These are phyloP conservation scores for Synergus gifuensis DNA, from an alignment of 2,888 invertebrate genomes.

Conservation along the genomic window DNA sequence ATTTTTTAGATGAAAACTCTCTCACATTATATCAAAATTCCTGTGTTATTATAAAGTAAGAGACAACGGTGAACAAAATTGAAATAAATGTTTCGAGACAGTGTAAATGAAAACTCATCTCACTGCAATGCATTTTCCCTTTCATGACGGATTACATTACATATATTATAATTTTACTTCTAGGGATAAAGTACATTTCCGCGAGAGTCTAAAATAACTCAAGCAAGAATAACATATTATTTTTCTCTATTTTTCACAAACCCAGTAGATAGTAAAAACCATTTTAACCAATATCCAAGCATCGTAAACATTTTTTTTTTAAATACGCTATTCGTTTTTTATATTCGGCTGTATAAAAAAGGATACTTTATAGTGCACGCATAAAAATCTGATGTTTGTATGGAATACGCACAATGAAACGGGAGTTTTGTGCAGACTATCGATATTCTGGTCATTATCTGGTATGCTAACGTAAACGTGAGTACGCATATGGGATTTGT, in stretches of 20 bases:
- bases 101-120: constrained; percentile 17
- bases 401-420: constrained; percentile 23
- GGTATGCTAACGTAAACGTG: constrained; percentile 38
- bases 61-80: neutral
- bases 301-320: neutral
- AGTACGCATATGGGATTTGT: constrained; percentile 23
- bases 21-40: neutral
- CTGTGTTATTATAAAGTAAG: neutral
- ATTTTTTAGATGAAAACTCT: neutral
- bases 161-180: neutral
- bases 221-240: neutral
- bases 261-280: neutral
- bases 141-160: neutral
- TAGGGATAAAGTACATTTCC: neutral
- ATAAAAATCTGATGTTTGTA: constrained; percentile 28
- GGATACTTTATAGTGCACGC: neutral
- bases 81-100: constrained; percentile 6
- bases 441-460: constrained; percentile 41
- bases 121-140: constrained; percentile 14
- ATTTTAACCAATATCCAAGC: neutral
- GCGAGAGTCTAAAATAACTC: neutral
- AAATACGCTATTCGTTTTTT: constrained; percentile 13
- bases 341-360: constrained; percentile 9
- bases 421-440: constrained; percentile 39
- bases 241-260: neutral